phyloP scores from a whole-genome alignment of 2,113 vertebrate species.

The Aepyceros melampus region DNA sequence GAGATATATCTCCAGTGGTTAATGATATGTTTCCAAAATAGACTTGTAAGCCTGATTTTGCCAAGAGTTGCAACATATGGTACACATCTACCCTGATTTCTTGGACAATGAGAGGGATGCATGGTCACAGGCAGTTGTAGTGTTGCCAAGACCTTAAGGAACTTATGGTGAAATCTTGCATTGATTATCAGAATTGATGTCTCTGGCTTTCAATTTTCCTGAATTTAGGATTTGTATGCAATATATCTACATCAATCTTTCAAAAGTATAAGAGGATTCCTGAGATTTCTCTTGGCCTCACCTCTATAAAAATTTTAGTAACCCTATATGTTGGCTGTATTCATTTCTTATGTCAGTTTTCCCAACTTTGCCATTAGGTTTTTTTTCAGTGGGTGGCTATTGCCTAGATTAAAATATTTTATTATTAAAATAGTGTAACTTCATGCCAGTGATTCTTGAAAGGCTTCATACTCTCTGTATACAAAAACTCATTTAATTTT shows the following conservation, averaged over 20 bases:
- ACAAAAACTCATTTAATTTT: neutral
- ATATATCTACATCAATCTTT: neutral
- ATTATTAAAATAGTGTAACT: neutral
- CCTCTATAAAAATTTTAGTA: neutral
- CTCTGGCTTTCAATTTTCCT: constrained; percentile 30
- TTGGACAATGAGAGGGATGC: neutral
- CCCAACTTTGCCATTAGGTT: neutral
- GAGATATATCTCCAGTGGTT: neutral
- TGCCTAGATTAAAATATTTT: neutral
- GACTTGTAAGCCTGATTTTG: neutral
- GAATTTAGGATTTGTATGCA: constrained; percentile 3
- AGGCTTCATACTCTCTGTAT: neutral
- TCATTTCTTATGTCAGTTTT: neutral
- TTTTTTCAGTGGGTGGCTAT: neutral
- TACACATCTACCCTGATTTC: neutral
- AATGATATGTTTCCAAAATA: constrained; percentile 19
- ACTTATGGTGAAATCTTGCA: neutral
- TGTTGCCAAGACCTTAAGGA: neutral
- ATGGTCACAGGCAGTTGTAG: neutral
- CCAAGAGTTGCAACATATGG: neutral
- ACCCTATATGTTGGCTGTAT: neutral
- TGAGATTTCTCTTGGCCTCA: neutral
- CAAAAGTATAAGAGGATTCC: neutral
- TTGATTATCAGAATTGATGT: constrained; percentile 11
- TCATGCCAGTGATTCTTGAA: neutral